Evolutionary conservation across 2,113 vertebrate species (phyloP), one percentile per base, ranked within the genome.

Genomic region (Laticauda laticaudata): DNA sequence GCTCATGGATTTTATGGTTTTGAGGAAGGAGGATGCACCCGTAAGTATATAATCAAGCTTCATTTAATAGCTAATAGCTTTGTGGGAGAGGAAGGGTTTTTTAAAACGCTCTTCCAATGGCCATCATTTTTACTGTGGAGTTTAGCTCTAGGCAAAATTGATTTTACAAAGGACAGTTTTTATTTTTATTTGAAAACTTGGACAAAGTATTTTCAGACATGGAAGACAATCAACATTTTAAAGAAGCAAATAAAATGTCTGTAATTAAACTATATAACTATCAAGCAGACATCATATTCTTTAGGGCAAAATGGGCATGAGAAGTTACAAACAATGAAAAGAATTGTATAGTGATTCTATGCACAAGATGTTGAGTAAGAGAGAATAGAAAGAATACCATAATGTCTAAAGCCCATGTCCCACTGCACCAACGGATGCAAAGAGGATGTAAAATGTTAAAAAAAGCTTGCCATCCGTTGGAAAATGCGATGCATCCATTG

Each of bases 1-100:
- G 97, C 98, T 48, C 97, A 96, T 0, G 99, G 99, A 29, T 98
- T 98, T 97, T 99, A 99, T 97, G 98, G 98, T 96, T 99, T 99
- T 94, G 98, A 99, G 96, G 99, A 99, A 96, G 99, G 99, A 87
- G 99, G 99, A 90, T 99, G 99, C 96, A 98, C 98, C 95, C 96
- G 99, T 99, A 98, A 96, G 98, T 97, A 94, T 92, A 93, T 23
- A 43, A 39, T 93, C 91, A 93, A 3, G 26, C 48, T 2, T 8
- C n/a, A 93, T 39, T 51, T 3, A 0, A 43, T 54, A 56, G 26
- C 81, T 93, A 57, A 21, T 91, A 55, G 87, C 7, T 39, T 45
- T 93, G n/a, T 59, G 75, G 14, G 18, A 14, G 5, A 24, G 11
- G 12, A 55, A 94, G 14, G 39, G 45, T 43, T n/a, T 26, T 56